Percentiles rank a stretch among this genome's conserved stretches.
Conservation (phyloP, 2,797 vertebrate genomes). For the Pelochelys cantorii region DNA sequence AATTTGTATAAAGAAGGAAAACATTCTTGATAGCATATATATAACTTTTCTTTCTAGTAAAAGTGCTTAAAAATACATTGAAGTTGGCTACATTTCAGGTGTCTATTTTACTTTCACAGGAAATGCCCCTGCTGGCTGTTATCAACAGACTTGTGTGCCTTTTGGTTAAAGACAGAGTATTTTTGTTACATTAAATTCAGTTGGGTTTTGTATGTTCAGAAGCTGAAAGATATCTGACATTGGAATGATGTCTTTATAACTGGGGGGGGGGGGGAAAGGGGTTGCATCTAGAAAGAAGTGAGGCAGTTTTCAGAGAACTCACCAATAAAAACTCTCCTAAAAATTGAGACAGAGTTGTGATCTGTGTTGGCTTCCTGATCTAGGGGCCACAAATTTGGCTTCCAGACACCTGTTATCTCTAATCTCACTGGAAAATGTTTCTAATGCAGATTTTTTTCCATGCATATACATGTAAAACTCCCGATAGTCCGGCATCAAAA, state of each 20-base stretch:
- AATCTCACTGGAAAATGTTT: not conserved
- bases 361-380: not conserved
- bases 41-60: not conserved
- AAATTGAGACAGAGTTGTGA: not conserved
- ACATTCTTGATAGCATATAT: not conserved
- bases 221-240: not conserved
- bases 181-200: not conserved
- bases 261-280: not conserved
- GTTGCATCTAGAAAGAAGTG: not conserved
- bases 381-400: rapidly evolving
- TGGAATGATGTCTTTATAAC: not conserved
- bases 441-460: not conserved
- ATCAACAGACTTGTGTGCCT: not conserved
- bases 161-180: not conserved
- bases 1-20: not conserved
- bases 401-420: rapidly evolving
- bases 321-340: not conserved
- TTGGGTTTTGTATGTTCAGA: not conserved
- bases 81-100: not conserved
- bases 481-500: too few relatives aligned
- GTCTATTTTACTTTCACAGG: not conserved
- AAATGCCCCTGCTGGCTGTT: not conserved
- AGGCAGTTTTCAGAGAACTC: not conserved
- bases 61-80: not conserved
- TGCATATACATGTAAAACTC: too few relatives aligned